Evolutionary conservation across 2,888 invertebrate species (phyloP), one percentile per base, ranked within the genome.

Genomic region (Spilarctia lutea): DNA sequence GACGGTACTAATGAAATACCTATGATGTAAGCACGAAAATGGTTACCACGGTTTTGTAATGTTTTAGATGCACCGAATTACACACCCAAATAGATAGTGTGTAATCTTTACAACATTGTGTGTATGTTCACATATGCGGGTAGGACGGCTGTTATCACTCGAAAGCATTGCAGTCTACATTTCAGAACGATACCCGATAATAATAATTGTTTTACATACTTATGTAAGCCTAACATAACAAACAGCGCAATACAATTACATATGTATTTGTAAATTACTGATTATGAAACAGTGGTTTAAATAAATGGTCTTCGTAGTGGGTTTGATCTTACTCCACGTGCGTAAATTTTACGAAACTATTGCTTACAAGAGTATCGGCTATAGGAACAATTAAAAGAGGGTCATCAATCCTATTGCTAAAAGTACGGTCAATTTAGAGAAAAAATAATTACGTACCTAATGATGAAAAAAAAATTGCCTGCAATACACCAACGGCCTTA

Each of bases 161-260:
- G 79, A 85, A 87, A 85, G 79, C 82, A 81, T 86, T 84, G 85
- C 85, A 80, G 83, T 86, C 85, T 86, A 87, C 87, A 90, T 85
- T 86, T 83, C 83, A 87, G 82, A 87, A 82, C 87, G 88, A 88
- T 88, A 88, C 83, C 85, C 86, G 91, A 91, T 91, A 91, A 85
- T 85, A 87, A 88, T 78, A 84, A 88, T 87, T 88, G 88, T 86
- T 89, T 90, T 85, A 89, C 88, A 89, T 89, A 89, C 87, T 89
- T 89, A 89, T 86, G 90, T 88, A 91, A 84, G 84, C 83, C 83
- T 83, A 85, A 80, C 82, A 82, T 79, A 75, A 81, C 79, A 79
- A 75, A 84, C 79, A 82, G 78, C 81, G 79, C 79, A 82, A 85
- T 82, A 74, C 76, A 82, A 74, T 70, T 67, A 73, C 73, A 75